phyloP scores from a whole-genome alignment of 2,888 invertebrate species.

The Cerastoderma edule region DNA sequence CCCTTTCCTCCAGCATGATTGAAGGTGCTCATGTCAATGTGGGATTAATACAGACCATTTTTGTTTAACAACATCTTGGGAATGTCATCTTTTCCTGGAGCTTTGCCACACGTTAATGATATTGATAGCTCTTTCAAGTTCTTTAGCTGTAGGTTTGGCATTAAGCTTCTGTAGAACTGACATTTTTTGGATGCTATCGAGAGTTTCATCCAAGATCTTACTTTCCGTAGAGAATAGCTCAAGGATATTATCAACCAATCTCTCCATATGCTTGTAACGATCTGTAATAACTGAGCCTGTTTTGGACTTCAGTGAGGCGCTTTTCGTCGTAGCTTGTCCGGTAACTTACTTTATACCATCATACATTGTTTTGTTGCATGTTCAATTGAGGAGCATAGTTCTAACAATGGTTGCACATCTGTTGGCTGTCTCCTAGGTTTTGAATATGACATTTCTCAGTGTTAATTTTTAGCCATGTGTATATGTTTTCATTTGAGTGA shows the following conservation, averaged over 20 bases:
- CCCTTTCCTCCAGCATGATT: no score
- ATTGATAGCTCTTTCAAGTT: not conserved
- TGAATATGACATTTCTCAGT: no score
- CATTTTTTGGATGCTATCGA: no score
- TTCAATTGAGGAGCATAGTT: not conserved
- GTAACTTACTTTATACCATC: not conserved
- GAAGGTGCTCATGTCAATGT: no score
- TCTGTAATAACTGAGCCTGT: not conserved
- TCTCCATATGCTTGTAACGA: not conserved
- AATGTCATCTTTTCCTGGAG: no score
- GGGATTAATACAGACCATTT: no score
- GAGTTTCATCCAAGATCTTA: no score
- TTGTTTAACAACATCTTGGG: no score
- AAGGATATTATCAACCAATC: no score
- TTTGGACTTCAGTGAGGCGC: not conserved
- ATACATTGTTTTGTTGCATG: not conserved
- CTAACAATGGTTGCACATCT: not conserved
- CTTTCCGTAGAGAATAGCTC: not conserved
- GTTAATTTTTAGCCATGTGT: no score
- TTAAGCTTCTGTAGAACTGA: not conserved
- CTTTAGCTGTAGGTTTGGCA: not conserved
- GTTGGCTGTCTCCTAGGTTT: not conserved
- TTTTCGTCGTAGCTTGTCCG: not conserved
- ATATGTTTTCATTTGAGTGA: no score
- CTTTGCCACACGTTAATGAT: no score